Evolutionary conservation across 2,888 invertebrate genomes (phyloP).

Genomic region (Ecliptopera silaceata): DNA sequence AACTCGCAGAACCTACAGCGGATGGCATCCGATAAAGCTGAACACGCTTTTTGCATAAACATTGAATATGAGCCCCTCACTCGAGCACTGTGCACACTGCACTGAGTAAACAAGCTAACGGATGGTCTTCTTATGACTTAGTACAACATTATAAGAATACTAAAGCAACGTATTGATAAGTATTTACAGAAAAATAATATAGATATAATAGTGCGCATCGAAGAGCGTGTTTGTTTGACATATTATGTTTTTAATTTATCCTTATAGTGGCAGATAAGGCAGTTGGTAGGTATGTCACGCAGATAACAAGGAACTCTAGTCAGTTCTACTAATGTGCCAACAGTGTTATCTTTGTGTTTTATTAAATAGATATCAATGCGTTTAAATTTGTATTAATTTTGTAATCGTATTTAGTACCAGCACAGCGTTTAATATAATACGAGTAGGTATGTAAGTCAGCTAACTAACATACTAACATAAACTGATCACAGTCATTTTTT

Average conservation of each 20-base stretch:
- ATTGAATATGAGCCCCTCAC: conserved; percentile 10
- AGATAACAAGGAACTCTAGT: conserved; percentile 15
- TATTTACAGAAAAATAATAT: not conserved
- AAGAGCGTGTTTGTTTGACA: conserved; percentile 2
- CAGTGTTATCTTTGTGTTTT: conserved; percentile 12
- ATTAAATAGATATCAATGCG: conserved; percentile 6
- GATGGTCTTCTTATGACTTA: not conserved
- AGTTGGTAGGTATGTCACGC: conserved; percentile 6
- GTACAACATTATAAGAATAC: too few species aligned
- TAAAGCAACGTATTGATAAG: too few species aligned
- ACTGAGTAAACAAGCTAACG: not conserved
- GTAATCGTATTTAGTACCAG: not conserved
- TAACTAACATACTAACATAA: not conserved
- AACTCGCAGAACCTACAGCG: not conserved
- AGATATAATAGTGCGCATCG: not conserved
- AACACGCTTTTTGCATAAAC: conserved; percentile 25
- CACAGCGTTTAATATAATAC: not conserved
- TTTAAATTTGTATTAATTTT: conserved; percentile 2
- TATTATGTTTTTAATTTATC: conserved; percentile 9
- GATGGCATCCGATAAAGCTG: conserved; percentile 2
- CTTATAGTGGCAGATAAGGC: conserved; percentile 4
- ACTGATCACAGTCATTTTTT: too few species aligned
- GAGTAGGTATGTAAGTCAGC: not conserved
- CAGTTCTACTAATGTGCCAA: conserved; percentile 5
- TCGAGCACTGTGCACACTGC: conserved; percentile 2